A percentile compares a stretch with the other conserved stretches of the same genome.
Conservation (phyloP, 2,113 vertebrate species). For the Anarhynchus alexandrinus region DNA sequence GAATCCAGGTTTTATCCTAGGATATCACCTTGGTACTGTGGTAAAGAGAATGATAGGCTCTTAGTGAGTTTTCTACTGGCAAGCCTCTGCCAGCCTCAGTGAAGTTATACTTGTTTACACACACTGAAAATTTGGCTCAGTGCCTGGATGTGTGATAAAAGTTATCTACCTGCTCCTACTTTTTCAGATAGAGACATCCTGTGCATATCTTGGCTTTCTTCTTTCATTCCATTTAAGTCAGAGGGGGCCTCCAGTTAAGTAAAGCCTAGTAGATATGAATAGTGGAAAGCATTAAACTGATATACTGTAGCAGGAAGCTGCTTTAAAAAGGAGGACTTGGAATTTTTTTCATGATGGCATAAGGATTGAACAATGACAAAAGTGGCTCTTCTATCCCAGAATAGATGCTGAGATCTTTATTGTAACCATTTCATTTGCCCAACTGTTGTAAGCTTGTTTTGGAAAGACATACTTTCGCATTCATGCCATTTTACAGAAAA, state of each 20-base stretch:
- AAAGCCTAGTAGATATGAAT: neutral
- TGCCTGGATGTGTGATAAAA: neutral
- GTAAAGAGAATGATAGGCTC: neutral
- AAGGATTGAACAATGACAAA: neutral
- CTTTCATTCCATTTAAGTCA: conserved; percentile 6
- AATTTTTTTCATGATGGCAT: neutral
- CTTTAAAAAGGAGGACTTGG: neutral
- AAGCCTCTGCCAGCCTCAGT: neutral
- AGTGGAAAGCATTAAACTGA: neutral
- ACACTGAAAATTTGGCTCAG: neutral
- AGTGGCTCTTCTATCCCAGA: neutral
- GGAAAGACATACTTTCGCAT: neutral
- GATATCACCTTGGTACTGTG: neutral
- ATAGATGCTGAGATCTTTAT: neutral
- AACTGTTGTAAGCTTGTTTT: neutral
- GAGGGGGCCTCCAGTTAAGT: neutral
- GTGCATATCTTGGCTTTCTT: conserved; percentile 14
- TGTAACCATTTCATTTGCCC: neutral
- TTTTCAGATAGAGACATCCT: conserved; percentile 39
- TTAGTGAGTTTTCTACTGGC: neutral
- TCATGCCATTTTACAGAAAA: neutral
- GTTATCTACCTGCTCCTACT: conserved; percentile 34
- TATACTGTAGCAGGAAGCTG: neutral
- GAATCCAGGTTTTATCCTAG: neutral
- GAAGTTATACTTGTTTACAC: neutral